Evolutionary conservation across 2,113 vertebrate genomes (phyloP).

Genomic region (Malurus cyaneus): DNA sequence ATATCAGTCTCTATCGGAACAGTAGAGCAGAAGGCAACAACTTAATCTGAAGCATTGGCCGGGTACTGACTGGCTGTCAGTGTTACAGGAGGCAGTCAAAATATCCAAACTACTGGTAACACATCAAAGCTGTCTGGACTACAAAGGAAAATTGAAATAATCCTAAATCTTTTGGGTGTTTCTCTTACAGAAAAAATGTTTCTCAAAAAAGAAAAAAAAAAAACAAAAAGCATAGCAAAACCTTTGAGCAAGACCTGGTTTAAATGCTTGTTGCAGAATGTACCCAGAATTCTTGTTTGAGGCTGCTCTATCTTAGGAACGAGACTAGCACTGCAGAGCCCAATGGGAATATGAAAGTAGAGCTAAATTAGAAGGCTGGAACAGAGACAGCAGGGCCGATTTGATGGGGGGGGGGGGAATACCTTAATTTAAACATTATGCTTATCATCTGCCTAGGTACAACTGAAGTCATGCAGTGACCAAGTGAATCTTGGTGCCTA

Average conservation of each 20-base stretch:
- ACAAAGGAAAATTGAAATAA: neutral
- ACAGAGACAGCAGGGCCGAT: neutral
- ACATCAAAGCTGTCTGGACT: neutral
- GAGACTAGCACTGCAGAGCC: neutral
- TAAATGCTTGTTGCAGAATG: neutral
- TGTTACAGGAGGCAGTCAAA: constrained; percentile 28
- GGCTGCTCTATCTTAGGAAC: neutral
- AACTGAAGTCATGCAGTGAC: neutral
- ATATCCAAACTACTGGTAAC: neutral
- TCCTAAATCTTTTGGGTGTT: neutral
- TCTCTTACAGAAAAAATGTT: neutral
- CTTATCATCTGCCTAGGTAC: neutral
- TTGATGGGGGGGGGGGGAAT: neutral
- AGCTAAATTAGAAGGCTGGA: constrained; percentile 1
- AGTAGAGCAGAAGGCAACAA: constrained; percentile 63
- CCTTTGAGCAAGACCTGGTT: neutral
- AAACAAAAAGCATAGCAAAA: neutral
- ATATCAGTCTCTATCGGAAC: constrained; percentile 52
- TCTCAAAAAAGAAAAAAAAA: neutral
- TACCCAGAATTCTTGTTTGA: neutral
- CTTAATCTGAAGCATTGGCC: constrained; percentile 61
- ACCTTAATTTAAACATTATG: neutral
- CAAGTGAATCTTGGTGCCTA: neutral
- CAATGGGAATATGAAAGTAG: neutral
- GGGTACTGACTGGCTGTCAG: constrained; percentile 19